Percentiles rank a stretch among this genome's conserved stretches.
Evolutionary conservation across 2,888 invertebrate genomes (phyloP).

Genomic region (Leistus spinibarbis): DNA sequence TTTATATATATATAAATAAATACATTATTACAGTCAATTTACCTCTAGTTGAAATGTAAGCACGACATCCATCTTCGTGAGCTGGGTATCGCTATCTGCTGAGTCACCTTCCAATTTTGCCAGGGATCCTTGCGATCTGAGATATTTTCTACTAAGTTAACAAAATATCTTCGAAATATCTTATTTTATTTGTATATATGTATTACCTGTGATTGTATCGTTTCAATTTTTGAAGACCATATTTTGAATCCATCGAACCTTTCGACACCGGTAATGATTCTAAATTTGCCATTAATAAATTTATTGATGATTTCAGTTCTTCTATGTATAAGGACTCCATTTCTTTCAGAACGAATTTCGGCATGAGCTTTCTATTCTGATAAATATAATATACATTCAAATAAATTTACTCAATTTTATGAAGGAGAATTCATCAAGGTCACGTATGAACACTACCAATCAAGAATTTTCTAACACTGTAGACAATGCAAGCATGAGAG

Average conservation of each 20-base stretch:
- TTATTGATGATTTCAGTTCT: conserved; percentile 96
- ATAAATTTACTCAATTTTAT: no score
- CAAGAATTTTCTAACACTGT: no score
- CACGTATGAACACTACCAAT: no score
- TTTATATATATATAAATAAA: no score
- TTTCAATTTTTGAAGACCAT: conserved; percentile 96
- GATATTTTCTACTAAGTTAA: conserved; percentile 47
- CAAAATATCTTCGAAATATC: conserved; percentile 55
- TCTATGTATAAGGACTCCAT: conserved; percentile 99
- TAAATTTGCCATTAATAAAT: conserved; percentile 97
- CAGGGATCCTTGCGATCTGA: conserved; percentile 89
- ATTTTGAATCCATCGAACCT: conserved; percentile 96
- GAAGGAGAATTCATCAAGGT: no score
- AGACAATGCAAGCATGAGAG: no score
- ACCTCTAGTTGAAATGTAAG: conserved; percentile 96
- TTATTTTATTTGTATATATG: conserved; percentile 49
- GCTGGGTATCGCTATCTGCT: conserved; percentile 92
- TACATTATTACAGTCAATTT: conserved; percentile 47
- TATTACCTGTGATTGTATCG: conserved; percentile 96
- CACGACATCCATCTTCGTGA: conserved; percentile 98
- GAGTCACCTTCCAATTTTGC: conserved; percentile 93
- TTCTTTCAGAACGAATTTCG: conserved; percentile 99
- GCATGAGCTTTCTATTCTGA: conserved; percentile 95
- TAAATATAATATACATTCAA: no score
- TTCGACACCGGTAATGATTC: conserved; percentile 99